Base-by-base conservation (phyloP, 2,113 vertebrate species). In the Strix uralensis region DNA sequence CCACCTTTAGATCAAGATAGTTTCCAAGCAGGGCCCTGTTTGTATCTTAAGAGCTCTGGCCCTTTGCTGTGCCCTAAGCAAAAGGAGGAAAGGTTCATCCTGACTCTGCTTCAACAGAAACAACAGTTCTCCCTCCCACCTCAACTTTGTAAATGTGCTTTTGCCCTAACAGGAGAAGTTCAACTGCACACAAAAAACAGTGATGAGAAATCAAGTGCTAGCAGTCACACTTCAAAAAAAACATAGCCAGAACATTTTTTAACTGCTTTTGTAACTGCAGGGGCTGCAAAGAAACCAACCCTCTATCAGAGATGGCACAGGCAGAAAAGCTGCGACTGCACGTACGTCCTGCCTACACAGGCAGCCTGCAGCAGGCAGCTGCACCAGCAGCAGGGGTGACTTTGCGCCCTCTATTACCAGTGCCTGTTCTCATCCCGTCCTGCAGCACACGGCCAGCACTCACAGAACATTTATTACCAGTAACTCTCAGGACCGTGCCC, bases 291-390 rank as follows among this genome's bases (percentile, higher is more conserved):
- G 29, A 15, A 30, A 18, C 19, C 3, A 5, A 3, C 10, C 26
- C 22, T 9, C 4, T 2, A 1, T 2, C 34, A 19, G 46, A 18
- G 29, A 5, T 8, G 32, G 17, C 38, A 17, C 0, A 0, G 27
- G 73, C 55, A 38, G 47, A 18, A 52, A 10, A 42, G 36, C 36
- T 13, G 5, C 5, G 25, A 7, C 8, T 44, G 0, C 3, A 3
- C 1, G 2, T 2, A 0, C 2, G 1, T 1, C 42, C 34, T 25
- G 34, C 15, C 51, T 14, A 4, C 4, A 9, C 26, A 5, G 7
- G 18, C 38, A 36, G 63, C 40, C 40, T 14, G 32, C 25, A 44
- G 78, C 63, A 17, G n/a, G 20, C 36, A 19, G n/a, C 29, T 16
- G 51, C 25, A 5, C 25, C 51, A 55, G 62, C 40, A 3, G 20